Conservation (phyloP, 2,113 vertebrate genomes). For the Antechinus flavipes region DNA sequence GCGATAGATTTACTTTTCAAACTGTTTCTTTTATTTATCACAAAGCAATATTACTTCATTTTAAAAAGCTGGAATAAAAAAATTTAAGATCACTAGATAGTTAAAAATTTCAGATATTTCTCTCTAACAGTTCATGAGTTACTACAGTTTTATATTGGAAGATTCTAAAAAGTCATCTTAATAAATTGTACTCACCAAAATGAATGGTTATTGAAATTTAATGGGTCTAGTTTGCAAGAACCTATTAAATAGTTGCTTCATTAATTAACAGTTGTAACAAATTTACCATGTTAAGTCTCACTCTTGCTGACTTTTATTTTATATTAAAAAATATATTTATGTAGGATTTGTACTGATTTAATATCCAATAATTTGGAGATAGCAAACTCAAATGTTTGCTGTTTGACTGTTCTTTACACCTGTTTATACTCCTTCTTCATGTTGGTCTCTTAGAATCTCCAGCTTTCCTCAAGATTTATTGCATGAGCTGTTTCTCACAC, state of each 20-base stretch:
- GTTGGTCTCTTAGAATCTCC: neutral
- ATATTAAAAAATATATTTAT: neutral
- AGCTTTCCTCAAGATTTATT: neutral
- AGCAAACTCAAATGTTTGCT: neutral
- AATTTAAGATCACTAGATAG: too few relatives aligned
- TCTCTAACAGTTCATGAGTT: too few relatives aligned
- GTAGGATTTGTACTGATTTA: neutral
- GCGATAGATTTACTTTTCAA: too few relatives aligned
- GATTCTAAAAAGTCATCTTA: too few relatives aligned
- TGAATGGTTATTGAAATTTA: too few relatives aligned
- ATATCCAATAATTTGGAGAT: neutral
- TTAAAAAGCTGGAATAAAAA: too few relatives aligned
- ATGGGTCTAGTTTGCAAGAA: too few relatives aligned
- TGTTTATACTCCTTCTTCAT: neutral
- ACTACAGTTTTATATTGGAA: too few relatives aligned
- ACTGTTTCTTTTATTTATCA: too few relatives aligned
- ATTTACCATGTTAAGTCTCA: neutral
- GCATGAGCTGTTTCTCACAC: neutral
- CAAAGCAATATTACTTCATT: too few relatives aligned
- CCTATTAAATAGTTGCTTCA: neutral
- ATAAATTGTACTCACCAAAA: too few relatives aligned
- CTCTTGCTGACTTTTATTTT: neutral
- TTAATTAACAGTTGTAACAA: neutral
- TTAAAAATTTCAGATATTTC: too few relatives aligned
- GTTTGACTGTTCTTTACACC: neutral